Evolutionary conservation across 2,113 vertebrate species (phyloP).

Genomic region (Ploceus nigricollis): DNA sequence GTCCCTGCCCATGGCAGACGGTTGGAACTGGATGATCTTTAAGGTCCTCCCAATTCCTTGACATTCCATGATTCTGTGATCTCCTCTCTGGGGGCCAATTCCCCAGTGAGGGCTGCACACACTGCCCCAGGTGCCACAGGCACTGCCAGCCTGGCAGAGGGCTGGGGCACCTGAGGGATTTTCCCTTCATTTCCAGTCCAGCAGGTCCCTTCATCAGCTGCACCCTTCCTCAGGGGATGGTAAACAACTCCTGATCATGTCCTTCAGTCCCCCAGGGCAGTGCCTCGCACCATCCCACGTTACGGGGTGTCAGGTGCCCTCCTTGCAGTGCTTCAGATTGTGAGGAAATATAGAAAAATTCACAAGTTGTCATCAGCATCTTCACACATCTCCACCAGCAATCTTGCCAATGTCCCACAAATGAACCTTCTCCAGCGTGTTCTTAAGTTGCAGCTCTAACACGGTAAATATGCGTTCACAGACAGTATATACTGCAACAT

Average conservation of each 20-base stretch:
- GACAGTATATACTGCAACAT: neutral
- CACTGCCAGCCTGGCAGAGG: neutral
- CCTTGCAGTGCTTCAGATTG: neutral
- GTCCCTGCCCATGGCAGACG: neutral
- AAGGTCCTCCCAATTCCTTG: neutral
- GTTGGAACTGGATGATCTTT: neutral
- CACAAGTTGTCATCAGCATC: neutral
- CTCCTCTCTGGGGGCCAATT: neutral
- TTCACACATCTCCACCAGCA: neutral
- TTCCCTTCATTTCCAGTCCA: neutral
- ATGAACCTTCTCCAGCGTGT: neutral
- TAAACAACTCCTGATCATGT: neutral
- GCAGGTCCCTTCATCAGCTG: neutral
- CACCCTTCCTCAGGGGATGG: neutral
- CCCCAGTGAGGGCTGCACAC: fast-evolving
- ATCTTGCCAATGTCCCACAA: neutral
- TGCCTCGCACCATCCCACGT: neutral
- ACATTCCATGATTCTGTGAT: neutral
- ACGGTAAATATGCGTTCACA: neutral
- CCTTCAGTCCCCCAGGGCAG: neutral
- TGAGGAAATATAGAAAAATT: neutral
- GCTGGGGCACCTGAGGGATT: neutral
- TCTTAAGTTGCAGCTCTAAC: neutral
- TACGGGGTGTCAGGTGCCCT: fast-evolving
- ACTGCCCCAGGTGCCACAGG: neutral